Evolutionary conservation across 2,888 invertebrate genomes (phyloP), one percentile per base, ranked within the genome.

Genomic region (Polyploca ridens): DNA sequence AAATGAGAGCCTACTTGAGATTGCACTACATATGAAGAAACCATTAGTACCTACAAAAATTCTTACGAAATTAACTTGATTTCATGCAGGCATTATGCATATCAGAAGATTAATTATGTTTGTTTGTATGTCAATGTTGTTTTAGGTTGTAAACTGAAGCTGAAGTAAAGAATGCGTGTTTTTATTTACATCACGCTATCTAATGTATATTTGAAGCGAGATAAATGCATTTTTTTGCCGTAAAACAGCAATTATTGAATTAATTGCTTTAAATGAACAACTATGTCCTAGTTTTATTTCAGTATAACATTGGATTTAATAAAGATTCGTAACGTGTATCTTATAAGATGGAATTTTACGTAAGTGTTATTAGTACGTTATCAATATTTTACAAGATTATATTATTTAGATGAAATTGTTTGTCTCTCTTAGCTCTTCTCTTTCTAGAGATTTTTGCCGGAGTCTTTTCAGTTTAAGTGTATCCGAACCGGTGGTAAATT

Each of bases 61-160:
- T 33, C 33, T 33, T 33, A 33, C 5, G 33, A 33, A 33, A 33
- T 33, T 33, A 33, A 33, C 33, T 33, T 33, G 3, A 33, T n/a
- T 5, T 7, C 5, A 5, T 46, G 46, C 46, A 46, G 1, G n/a
- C n/a, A 46, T 6, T n/a, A 41, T 0, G 7, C 6, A 5, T 46
- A 10, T 3, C 1, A 4, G 6, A 10, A 5, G 14, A 8, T 4
- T 16, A 49, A 16, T 6, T 19, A 54, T 54, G 54, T 54, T 54
- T 54, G 54, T 54, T 54, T 54, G 19, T 54, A 19, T 54, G 54
- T 54, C 54, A 54, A 54, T 54, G 54, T 19, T 19, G 19, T 54
- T 16, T 19, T 19, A 41, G 41, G 13, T 54, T n/a, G 46, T 54
- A 16, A 49, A 49, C 19, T 19, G 5, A 19, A 10, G 54, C 19